phyloP scores from a whole-genome alignment of 2,113 vertebrate species.

The Halichoerus grypus region DNA sequence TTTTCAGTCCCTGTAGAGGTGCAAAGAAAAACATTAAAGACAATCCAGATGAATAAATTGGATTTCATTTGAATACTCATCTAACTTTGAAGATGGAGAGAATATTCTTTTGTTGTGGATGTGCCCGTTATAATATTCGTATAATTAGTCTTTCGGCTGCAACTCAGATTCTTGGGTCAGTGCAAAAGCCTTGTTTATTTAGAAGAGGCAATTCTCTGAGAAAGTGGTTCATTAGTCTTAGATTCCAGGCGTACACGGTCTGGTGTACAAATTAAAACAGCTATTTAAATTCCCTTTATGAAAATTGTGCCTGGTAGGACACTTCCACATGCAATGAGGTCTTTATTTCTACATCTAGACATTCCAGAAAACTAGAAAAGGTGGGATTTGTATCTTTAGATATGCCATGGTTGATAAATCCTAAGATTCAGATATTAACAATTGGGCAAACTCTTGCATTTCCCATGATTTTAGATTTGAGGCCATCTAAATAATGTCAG shows the following conservation, averaged over 20 bases:
- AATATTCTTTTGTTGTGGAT: conserved; percentile 45
- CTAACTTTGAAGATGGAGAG: conserved; percentile 13
- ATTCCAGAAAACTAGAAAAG: conserved; percentile 11
- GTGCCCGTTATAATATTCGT: conserved; percentile 52
- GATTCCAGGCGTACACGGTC: neutral
- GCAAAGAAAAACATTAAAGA: conserved; percentile 1
- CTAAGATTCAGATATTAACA: conserved; percentile 20
- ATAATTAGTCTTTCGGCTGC: conserved; percentile 61
- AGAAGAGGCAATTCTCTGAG: conserved; percentile 39
- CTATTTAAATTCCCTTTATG: conserved; percentile 60
- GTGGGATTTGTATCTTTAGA: neutral
- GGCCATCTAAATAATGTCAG: neutral
- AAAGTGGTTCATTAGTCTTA: conserved; percentile 66
- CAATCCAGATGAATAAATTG: neutral
- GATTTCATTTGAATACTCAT: neutral
- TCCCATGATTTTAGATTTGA: conserved; percentile 24
- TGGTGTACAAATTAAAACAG: conserved; percentile 59
- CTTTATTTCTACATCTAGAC: conserved; percentile 47
- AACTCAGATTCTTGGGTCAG: conserved; percentile 58
- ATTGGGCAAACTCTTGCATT: neutral
- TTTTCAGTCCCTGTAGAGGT: neutral
- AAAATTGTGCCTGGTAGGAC: neutral
- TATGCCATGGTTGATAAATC: neutral
- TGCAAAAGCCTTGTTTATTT: conserved; percentile 70
- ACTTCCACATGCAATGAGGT: neutral